A percentile compares a stretch with the other conserved stretches of the same genome.
Conservation (phyloP, 1,140 invertebrate species). For the Drosophila tristis region DNA sequence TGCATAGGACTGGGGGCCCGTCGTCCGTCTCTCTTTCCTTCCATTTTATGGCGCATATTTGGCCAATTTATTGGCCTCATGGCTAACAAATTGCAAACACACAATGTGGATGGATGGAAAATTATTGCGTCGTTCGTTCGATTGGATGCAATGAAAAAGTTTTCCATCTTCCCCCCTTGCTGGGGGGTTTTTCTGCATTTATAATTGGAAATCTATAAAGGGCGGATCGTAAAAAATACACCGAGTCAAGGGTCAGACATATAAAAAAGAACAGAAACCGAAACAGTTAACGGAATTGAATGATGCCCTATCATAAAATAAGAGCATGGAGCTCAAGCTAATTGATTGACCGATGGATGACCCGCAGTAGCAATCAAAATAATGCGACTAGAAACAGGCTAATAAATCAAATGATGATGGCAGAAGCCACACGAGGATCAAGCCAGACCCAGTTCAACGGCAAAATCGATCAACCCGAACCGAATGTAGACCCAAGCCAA, state of each 20-base stretch:
- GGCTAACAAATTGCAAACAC: slow-evolving; percentile 78
- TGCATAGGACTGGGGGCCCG: slow-evolving; percentile 58
- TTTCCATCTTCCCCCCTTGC: not conserved
- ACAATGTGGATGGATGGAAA: slow-evolving; percentile 62
- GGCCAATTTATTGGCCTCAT: slow-evolving; percentile 71
- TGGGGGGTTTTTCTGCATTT: slow-evolving; percentile 48
- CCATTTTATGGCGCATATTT: slow-evolving; percentile 72
- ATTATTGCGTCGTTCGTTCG: slow-evolving; percentile 60
- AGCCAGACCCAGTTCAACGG: not conserved
- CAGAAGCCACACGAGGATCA: not conserved
- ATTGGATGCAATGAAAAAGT: slow-evolving; percentile 65
- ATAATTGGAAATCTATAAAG: slow-evolving; percentile 64
- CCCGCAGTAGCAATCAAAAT: no score
- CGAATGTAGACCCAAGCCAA: not conserved
- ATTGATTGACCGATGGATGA: no score
- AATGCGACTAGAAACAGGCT: not conserved
- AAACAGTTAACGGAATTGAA: slow-evolving; percentile 39
- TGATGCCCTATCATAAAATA: slow-evolving; percentile 25
- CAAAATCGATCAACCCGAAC: slow-evolving; percentile 1
- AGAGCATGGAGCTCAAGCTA: no score
- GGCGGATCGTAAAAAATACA: slow-evolving; percentile 35
- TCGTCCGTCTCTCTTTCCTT: not conserved
- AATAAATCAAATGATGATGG: not conserved
- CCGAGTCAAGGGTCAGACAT: slow-evolving; percentile 17
- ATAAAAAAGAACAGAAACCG: slow-evolving; percentile 13